A percentile compares a stretch with the other conserved stretches of the same genome.
phyloP scores from a whole-genome alignment of 2,113 vertebrate genomes.

The Brachypteracias leptosomus region DNA sequence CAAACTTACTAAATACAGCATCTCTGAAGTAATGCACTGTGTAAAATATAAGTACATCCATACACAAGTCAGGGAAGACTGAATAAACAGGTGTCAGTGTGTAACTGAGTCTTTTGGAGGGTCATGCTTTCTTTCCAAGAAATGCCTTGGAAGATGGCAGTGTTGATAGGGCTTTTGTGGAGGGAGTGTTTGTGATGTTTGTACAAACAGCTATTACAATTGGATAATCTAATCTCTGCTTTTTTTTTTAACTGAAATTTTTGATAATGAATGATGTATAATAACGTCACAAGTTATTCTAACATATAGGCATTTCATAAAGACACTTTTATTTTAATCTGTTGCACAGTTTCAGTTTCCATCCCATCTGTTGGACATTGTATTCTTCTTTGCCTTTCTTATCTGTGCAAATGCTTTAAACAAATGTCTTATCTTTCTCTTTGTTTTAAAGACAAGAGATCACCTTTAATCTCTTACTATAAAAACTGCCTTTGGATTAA shows the following conservation, averaged over 20 bases:
- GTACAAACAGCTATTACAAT: background rate
- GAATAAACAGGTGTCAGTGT: background rate
- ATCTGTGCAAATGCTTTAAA: background rate
- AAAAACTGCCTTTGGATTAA: background rate
- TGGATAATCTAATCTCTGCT: background rate
- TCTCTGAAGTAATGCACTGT: background rate
- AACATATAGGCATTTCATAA: background rate
- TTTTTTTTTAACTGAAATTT: background rate
- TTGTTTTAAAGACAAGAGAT: background rate
- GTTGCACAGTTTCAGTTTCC: background rate
- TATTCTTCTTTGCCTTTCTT: background rate
- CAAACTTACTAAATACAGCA: background rate
- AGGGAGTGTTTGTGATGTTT: background rate
- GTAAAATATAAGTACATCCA: background rate
- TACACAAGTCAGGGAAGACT: background rate
- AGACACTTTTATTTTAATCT: background rate
- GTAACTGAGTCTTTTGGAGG: background rate
- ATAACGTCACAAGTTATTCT: background rate
- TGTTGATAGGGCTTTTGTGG: background rate
- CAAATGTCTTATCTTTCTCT: background rate
- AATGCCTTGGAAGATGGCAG: background rate
- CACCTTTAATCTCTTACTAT: background rate
- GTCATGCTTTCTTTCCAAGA: background rate
- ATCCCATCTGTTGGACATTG: background rate
- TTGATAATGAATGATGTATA: background rate